Base-by-base conservation (phyloP, 2,888 invertebrate genomes). In the Pecten maximus region DNA sequence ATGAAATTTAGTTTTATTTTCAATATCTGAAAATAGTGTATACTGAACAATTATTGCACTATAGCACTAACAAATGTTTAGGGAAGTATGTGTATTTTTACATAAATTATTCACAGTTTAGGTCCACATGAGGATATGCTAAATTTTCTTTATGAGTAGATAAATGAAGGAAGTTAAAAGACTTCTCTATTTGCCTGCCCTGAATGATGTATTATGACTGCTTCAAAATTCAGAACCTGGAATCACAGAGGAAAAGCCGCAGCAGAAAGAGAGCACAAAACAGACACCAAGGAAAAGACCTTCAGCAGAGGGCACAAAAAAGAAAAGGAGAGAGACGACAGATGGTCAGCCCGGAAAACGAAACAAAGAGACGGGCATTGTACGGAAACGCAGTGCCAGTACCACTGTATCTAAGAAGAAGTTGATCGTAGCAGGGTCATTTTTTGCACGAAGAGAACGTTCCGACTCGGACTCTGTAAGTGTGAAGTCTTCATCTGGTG, bases 361-460 rank as follows among this genome's bases (percentile, higher is more conserved):
- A 88, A 40, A 60, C 44, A 40, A 89, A 88, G 87, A 90, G 23
- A 48, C 44, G 0, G 74, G 88, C 3, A 86, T 90, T 40, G 87
- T 90, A 40, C 88, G 74, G 6, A 88, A 88, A 90, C 44, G 88
- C 87, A 54, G 40, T 35, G 50, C 40, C 19, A 89, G 86, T 40
- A 28, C 88, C 40, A 88, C 88, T 60, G 89, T 35, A 89, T 91
- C 87, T 40, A 19, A 87, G 88, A 87, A 90, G n/a, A 93, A 92
- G 54, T 89, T 93, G 89, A 93, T 93, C 15, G 92, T 93, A 6
- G 92, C 93, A 0, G 93, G 93, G 10, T 92, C 93, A 40, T 92
- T 93, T 50, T 91, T 92, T 87, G 91, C 91, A 16, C 92, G 92
- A 50, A 89, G 93, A n/a, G 92, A 92, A n/a, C 90, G 91, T 60